Percentiles rank a stretch among this genome's conserved stretches.
phyloP scores from a whole-genome alignment of 2,113 vertebrate species.

The Toxotes jaculatrix region DNA sequence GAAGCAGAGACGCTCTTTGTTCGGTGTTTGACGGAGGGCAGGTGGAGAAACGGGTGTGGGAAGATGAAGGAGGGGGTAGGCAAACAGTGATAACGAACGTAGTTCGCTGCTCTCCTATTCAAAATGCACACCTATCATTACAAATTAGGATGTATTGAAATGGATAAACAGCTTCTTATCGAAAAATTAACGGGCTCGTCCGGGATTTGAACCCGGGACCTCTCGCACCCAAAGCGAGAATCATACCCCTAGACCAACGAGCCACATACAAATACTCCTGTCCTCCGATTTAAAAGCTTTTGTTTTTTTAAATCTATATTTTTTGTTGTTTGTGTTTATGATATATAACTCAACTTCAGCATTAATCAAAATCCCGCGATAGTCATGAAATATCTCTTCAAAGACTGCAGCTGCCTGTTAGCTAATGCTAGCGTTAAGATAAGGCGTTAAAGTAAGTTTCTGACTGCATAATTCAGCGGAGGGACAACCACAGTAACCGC shows the following conservation, averaged over 20 bases:
- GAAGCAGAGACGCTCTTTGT: conserved; percentile 66
- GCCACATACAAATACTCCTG: conserved; percentile 13
- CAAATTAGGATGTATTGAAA: background rate
- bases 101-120: too few species aligned
- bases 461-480: too few species aligned
- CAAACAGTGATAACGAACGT: background rate
- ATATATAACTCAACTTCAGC: background rate
- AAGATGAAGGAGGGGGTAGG: too few species aligned
- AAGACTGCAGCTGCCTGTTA: background rate
- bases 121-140: background rate
- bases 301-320: too few species aligned
- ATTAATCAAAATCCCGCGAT: too few species aligned
- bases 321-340: background rate
- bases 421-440: background rate
- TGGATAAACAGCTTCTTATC: fast-evolving
- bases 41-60: conserved; percentile 53
- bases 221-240: conserved; percentile 86
- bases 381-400: background rate
- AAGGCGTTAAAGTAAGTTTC: too few species aligned
- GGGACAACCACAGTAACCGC: too few species aligned
- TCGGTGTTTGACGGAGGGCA: conserved; percentile 50
- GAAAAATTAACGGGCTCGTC: conserved; percentile 51
- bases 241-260: conserved; percentile 87
- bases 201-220: conserved; percentile 86
- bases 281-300: too few species aligned